Conservation (phyloP, 2,113 vertebrate genomes). For the Scomber colias region DNA sequence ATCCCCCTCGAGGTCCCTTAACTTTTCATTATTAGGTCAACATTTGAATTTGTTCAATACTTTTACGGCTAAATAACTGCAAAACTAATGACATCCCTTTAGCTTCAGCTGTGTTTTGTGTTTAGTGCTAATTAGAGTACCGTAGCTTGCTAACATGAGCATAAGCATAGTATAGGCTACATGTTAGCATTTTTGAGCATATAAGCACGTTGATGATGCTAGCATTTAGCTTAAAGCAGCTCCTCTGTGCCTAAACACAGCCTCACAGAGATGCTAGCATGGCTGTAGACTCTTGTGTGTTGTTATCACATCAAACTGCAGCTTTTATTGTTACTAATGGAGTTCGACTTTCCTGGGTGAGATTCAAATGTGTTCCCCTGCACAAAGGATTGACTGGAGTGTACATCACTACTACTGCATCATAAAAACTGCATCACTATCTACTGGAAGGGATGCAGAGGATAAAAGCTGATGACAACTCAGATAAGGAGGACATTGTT, state of each 20-base stretch:
- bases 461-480: background rate
- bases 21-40: background rate
- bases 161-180: no score
- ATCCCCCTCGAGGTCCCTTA: background rate
- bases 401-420: background rate
- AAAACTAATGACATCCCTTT: no score
- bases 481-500: background rate
- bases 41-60: no score
- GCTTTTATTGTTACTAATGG: no score
- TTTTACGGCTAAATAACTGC: no score
- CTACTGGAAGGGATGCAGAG: background rate
- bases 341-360: no score
- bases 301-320: background rate
- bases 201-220: background rate
- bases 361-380: background rate
- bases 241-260: background rate
- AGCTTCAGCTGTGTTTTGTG: no score
- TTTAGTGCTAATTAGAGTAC: no score
- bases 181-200: background rate
- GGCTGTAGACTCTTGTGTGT: background rate
- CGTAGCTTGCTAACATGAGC: no score
- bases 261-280: background rate
- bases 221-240: background rate
- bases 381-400: background rate
- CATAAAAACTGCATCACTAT: no score